Evolutionary conservation across 2,113 vertebrate species (phyloP).

Genomic region (Amphiprion percula): DNA sequence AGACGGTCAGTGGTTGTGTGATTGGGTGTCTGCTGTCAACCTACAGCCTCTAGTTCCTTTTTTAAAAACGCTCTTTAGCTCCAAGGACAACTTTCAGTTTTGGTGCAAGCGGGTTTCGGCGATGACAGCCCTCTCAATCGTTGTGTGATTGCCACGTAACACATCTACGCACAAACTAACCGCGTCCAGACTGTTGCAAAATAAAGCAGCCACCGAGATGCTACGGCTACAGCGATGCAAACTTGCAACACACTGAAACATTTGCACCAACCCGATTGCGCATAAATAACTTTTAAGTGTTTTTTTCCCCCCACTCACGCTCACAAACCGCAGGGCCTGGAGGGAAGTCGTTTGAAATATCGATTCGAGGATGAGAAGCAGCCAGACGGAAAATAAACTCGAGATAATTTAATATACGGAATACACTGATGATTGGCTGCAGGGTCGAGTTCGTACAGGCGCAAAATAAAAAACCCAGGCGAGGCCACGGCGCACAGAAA

Average conservation of each 20-base stretch:
- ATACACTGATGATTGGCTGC: too few species aligned
- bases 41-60: neutral
- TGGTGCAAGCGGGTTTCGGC: conserved; percentile 21
- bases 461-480: neutral
- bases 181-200: conserved; percentile 42
- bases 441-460: accelerated
- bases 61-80: too few species aligned
- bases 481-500: conserved; percentile 28
- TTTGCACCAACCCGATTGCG: neutral
- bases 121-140: conserved; percentile 74
- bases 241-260: accelerated
- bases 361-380: conserved; percentile 33
- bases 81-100: conserved; percentile 52
- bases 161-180: conserved; percentile 76
- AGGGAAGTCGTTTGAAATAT: conserved; percentile 10
- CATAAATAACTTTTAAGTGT: conserved; percentile 7
- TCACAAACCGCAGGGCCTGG: neutral
- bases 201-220: neutral
- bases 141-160: conserved; percentile 88
- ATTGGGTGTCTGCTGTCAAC: accelerated
- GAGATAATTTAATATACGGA: neutral
- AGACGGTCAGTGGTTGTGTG: accelerated
- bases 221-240: neutral
- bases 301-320: neutral
- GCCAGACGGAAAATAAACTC: conserved; percentile 36